Conservation (phyloP, 2,797 vertebrate genomes). For the Heliangelus exortis region DNA sequence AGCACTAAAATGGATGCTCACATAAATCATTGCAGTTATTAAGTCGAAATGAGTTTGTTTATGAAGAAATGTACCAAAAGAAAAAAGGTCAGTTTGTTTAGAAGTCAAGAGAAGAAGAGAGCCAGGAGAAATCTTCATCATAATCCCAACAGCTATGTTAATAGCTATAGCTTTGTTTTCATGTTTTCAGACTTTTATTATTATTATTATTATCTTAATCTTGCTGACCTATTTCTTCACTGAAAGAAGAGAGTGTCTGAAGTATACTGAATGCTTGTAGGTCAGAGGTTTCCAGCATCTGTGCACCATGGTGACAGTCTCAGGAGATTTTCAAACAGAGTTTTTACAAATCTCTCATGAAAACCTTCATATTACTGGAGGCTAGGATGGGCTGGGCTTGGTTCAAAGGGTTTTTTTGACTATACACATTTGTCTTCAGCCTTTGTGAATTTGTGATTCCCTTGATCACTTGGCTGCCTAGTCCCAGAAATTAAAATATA, state of each 20-base stretch:
- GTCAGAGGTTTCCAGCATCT: constrained; percentile 38
- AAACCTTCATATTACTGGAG: neutral
- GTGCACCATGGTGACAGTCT: neutral
- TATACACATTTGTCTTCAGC: constrained; percentile 40
- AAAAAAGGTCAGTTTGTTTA: constrained; percentile 32
- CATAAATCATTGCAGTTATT: constrained; percentile 58
- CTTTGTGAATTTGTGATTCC: constrained; percentile 69
- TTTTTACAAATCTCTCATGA: constrained; percentile 39
- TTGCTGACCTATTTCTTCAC: constrained; percentile 58
- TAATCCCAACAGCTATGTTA: constrained; percentile 19
- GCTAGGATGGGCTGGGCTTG: neutral
- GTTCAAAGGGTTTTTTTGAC: neutral
- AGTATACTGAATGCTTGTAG: constrained; percentile 39
- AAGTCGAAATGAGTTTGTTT: constrained; percentile 58
- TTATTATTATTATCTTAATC: constrained; percentile 28
- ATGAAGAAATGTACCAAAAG: constrained; percentile 19
- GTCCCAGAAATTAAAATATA: constrained; percentile 80
- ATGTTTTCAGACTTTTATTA: constrained; percentile 47
- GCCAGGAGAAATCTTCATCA: neutral
- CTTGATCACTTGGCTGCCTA: constrained; percentile 68
- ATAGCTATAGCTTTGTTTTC: constrained; percentile 31
- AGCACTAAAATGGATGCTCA: constrained; percentile 33
- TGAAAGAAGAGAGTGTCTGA: constrained; percentile 6
- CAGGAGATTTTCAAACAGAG: constrained; percentile 49
- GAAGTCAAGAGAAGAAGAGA: neutral